These are phyloP conservation scores for Tolypeutes matacus DNA, from an alignment of 2,797 vertebrate genomes.

Conservation along the genomic window DNA sequence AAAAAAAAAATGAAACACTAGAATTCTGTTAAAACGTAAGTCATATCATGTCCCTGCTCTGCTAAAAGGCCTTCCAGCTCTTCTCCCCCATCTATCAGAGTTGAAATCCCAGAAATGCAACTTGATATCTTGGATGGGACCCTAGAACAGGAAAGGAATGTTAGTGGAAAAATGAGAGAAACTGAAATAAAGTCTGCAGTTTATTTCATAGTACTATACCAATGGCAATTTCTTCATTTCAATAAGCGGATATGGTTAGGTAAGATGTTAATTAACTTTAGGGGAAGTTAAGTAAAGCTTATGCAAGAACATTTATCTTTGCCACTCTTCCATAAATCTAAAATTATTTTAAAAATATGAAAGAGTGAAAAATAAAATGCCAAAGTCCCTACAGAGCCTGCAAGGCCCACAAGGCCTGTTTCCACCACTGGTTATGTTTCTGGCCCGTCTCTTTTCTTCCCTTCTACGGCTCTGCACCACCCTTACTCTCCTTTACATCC, in stretches of 20 bases:
- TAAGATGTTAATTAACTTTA: not conserved
- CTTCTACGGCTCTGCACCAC: rapidly evolving
- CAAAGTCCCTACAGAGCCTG: not conserved
- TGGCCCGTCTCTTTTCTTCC: rapidly evolving
- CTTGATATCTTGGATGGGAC: not conserved
- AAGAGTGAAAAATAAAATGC: not conserved
- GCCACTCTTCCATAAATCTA: not conserved
- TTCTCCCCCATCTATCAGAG: not conserved
- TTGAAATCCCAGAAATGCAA: constrained; percentile 42
- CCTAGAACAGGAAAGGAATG: not conserved
- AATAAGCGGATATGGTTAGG: not conserved
- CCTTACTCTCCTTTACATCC: not conserved
- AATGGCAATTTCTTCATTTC: not conserved
- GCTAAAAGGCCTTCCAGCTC: constrained; percentile 15
- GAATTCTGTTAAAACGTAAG: constrained; percentile 18
- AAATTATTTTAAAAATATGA: not conserved
- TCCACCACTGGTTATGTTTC: rapidly evolving
- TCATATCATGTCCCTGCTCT: constrained; percentile 42
- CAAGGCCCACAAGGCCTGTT: rapidly evolving
- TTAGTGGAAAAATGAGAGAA: not conserved
- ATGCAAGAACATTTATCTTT: not conserved
- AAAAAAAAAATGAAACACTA: not conserved
- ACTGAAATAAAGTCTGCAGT: not conserved
- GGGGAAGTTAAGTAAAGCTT: not conserved
- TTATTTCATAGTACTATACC: not conserved